Evolutionary conservation across 1,140 invertebrate species (phyloP).

Genomic region (Heliconius melpomene): DNA sequence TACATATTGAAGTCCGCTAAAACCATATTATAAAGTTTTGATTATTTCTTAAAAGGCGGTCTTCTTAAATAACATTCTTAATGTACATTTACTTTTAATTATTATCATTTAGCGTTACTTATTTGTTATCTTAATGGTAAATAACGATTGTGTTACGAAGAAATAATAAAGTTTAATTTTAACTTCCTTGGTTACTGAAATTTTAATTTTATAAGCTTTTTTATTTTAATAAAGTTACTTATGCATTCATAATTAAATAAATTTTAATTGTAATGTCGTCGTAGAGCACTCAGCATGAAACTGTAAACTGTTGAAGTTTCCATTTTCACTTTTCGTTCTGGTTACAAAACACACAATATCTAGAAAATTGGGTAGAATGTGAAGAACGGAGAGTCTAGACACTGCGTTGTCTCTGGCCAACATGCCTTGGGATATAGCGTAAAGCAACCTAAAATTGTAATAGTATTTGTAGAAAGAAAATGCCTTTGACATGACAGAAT

Average conservation of each 20-base stretch:
- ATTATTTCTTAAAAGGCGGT: constrained; percentile 1
- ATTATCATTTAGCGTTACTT: not conserved
- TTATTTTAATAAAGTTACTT: not conserved
- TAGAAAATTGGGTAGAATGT: too few relatives aligned
- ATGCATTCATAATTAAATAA: not conserved
- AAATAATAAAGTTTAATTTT: not conserved
- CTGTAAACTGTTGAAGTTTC: too few relatives aligned
- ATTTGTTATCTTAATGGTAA: constrained; percentile 6
- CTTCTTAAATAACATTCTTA: not conserved
- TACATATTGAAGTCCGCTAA: constrained; percentile 5
- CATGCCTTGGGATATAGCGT: too few relatives aligned
- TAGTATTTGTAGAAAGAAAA: too few relatives aligned
- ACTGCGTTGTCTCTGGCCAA: too few relatives aligned
- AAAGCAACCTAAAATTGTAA: too few relatives aligned
- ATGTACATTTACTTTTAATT: not conserved
- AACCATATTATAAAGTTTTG: not conserved
- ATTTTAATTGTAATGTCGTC: too few relatives aligned
- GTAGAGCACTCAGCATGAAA: too few relatives aligned
- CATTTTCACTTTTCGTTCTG: too few relatives aligned
- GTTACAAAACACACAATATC: too few relatives aligned
- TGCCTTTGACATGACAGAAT: too few relatives aligned
- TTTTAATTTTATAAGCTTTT: not conserved
- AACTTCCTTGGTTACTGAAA: not conserved
- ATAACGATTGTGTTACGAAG: not conserved
- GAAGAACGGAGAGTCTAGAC: too few relatives aligned